Evolutionary conservation across 2,113 vertebrate species (phyloP), one percentile per base, ranked within the genome.

Genomic region (Corythoichthys intestinalis): DNA sequence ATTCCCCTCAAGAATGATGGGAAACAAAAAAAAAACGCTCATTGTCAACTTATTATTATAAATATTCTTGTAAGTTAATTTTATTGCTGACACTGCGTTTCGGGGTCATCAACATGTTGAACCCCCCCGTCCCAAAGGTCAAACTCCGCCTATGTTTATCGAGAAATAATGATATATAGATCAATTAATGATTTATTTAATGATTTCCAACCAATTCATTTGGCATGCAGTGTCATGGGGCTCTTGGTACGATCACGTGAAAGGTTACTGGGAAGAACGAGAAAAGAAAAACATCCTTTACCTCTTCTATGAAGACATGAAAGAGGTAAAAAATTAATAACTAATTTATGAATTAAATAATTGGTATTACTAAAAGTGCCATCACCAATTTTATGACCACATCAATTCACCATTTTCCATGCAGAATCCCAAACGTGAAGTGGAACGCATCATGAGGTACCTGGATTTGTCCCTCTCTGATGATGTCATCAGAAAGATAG

Each of bases 221-320:
- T 54, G 53, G 52, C 79, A 50, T 28, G 0, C 88, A 97, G 96
- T 96, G 77, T 65, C 79, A 0, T 97, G 93, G 76, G 96, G 94
- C 4, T 93, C 94, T 66, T 98, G 96, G 95, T 94, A 94, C 0
- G 79, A 92, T 67, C 95, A 97, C 0, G 95, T 98, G 59, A 95
- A 92, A 79, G 92, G 67, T 38, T 98, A 93, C 89, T 97, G 96
- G 95, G 60, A 80, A 39, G 91, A 91, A 83, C 91, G 74, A 80
- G 87, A 94, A 76, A 89, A 90, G 38, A 87, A 74, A 59, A 93
- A 93, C 39, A 91, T 97, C 35, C 92, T 97, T 44, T 98, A 93
- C 68, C 75, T 98, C 12, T 92, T 94, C 88, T 98, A 94, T 0
- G 95, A 98, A 83, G 94, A 97, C 81, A 85, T 98, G 90, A 95